phyloP scores from a whole-genome alignment of 2,888 invertebrate species.

The Tiliacea aurago region DNA sequence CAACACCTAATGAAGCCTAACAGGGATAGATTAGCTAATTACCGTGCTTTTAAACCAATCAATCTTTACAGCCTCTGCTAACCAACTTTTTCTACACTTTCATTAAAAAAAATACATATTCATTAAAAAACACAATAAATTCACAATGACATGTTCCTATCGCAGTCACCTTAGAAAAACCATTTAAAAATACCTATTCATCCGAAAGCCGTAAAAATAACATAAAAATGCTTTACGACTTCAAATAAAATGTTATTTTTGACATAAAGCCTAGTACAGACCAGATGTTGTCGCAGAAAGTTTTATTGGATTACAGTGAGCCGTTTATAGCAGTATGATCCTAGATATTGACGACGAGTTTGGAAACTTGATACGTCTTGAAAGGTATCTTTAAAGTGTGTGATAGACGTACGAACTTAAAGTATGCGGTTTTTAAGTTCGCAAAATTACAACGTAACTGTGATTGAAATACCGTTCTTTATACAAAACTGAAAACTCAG shows the following conservation, averaged over 20 bases:
- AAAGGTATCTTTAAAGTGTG: background rate
- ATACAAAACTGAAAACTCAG: too few relatives aligned
- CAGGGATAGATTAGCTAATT: background rate
- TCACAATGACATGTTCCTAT: background rate
- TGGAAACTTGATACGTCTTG: background rate
- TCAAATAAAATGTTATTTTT: conserved; percentile 49
- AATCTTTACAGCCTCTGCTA: background rate
- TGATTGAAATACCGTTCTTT: too few relatives aligned
- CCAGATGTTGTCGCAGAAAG: conserved; percentile 40
- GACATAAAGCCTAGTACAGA: conserved; percentile 41
- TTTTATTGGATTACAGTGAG: conserved; percentile 51
- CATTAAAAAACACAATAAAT: background rate
- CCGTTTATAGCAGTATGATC: conserved; percentile 38
- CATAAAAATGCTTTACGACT: conserved; percentile 51
- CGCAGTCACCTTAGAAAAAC: conserved; percentile 5
- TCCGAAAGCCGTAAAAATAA: conserved; percentile 48
- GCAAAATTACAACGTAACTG: too few relatives aligned
- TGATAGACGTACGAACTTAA: too few relatives aligned
- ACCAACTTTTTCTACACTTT: background rate
- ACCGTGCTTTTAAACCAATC: background rate
- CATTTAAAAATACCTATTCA: conserved; percentile 56
- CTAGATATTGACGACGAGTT: conserved; percentile 13
- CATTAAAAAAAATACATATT: background rate
- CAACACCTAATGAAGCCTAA: background rate
- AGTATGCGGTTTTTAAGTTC: too few relatives aligned